Base-by-base conservation (phyloP, 2,888 invertebrate genomes). In the Galerucella nymphaeae region DNA sequence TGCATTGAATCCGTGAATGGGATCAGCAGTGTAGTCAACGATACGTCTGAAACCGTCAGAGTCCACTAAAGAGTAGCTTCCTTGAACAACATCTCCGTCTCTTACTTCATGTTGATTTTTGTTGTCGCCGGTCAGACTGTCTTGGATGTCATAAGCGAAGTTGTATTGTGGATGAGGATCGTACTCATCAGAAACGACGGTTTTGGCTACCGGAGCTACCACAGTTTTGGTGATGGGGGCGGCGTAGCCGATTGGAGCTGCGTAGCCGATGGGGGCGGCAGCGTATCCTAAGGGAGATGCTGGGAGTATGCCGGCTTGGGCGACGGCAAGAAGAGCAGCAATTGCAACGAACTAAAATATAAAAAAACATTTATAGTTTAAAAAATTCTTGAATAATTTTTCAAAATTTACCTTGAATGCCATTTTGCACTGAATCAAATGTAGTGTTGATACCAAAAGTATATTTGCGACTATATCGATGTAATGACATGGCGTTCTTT, bases 1-100 rank as follows among this genome's bases (percentile, higher is more conserved):
- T 68, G 89, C 89, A 84, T 89, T 89, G 86, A 89, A 90, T 8
- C 89, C 89, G 74, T 87, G 86, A 66, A 88, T 80, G 73, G 88
- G 87, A 80, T 88, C 89, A n/a, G 89, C 89, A 62, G 88, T 84
- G 82, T 91, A 91, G 77, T 91, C 91, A 0, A 91, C 91, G 42
- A 89, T 90, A 77, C 91, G 89, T 83, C 89, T 89, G 70, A 89
- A 90, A 79, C 91, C 91, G 82, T 91, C 91, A 38, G 91, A 89
- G 78, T 90, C 89, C 30, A 87, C 83, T 64, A 90, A 85, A 50
- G 89, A 88, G 86, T 90, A 90, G 80, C 88, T 90, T 84, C 86
- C 91, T 83, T 89, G 89, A 59, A 91, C 91, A 78, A 88, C 88
- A 85, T 91, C 91, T n/a, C 91, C 91, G 76, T 88, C 86, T 74